A percentile compares a stretch with the other conserved stretches of the same genome.
These are phyloP conservation scores for Pantherophis alleghaniensis DNA, from an alignment of 2,797 vertebrate genomes.

Conservation along the genomic window DNA sequence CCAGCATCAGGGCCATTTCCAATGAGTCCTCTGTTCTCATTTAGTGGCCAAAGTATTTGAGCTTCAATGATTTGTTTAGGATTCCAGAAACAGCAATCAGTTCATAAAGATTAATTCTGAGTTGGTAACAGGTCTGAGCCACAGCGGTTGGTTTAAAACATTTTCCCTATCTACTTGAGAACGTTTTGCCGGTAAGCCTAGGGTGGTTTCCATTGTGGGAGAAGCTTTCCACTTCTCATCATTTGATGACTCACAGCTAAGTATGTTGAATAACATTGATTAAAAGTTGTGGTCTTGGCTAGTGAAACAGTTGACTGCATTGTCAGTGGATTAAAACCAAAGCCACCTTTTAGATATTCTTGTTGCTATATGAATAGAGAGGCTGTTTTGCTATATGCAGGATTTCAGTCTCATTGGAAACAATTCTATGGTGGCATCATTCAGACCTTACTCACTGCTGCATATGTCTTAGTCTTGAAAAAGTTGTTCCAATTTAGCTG, in stretches of 20 bases:
- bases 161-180: not conserved
- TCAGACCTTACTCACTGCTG: not conserved
- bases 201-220: not conserved
- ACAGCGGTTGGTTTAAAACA: not conserved
- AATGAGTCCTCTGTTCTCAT: not conserved
- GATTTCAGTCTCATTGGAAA: not conserved
- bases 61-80: not conserved
- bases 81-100: not conserved
- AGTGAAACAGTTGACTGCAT: not conserved
- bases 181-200: not conserved
- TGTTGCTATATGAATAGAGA: not conserved
- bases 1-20: not conserved
- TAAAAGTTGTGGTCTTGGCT: not conserved
- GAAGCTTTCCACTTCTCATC: not conserved
- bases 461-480: not conserved
- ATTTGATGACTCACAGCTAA: not conserved
- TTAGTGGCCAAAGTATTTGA: not conserved
- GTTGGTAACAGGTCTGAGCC: not conserved
- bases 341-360: not conserved
- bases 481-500: not conserved
- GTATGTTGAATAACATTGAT: not conserved
- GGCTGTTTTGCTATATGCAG: not conserved
- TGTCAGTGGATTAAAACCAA: not conserved
- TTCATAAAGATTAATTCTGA: constrained; percentile 27
- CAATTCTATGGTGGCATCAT: not conserved